Evolutionary conservation across 2,113 vertebrate species (phyloP).

Genomic region (Numida meleagris): DNA sequence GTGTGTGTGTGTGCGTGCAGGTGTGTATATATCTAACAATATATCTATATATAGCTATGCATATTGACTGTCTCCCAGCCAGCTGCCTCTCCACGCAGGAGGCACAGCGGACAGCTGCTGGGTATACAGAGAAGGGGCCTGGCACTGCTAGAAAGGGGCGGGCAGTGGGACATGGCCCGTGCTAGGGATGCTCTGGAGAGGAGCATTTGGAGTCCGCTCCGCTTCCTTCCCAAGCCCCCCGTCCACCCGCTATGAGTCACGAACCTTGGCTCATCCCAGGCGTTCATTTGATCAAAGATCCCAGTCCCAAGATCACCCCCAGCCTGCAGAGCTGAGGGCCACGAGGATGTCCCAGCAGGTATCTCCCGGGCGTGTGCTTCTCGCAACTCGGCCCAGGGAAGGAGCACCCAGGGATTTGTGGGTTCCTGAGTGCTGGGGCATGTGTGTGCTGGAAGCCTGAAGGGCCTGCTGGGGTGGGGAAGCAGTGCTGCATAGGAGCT

Average conservation of each 20-base stretch:
- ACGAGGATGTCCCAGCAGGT: not conserved
- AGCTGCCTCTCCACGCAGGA: not conserved
- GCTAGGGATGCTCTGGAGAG: not conserved
- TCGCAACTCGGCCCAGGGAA: not conserved
- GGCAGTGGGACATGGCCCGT: not conserved
- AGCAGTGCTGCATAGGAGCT: rapidly evolving
- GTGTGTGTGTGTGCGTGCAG: not conserved
- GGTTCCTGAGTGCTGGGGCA: constrained; percentile 47
- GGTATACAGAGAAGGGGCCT: not conserved
- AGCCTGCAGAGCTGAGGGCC: not conserved
- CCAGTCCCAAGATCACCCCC: not conserved
- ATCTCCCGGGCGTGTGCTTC: not conserved
- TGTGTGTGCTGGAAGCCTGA: constrained; percentile 41
- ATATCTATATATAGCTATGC: not conserved
- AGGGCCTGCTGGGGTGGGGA: constrained; percentile 9
- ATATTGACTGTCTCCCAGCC: not conserved
- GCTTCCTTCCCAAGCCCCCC: not conserved
- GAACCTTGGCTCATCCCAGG: not conserved
- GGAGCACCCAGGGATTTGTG: constrained; percentile 17
- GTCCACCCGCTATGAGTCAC: rapidly evolving
- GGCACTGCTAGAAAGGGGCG: not conserved
- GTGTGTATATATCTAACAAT: not conserved
- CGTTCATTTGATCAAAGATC: not conserved
- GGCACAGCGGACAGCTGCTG: not conserved
- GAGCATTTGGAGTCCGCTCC: not conserved